These are phyloP conservation scores for Orthosia gracilis DNA, from an alignment of 2,888 invertebrate genomes.

Conservation along the genomic window DNA sequence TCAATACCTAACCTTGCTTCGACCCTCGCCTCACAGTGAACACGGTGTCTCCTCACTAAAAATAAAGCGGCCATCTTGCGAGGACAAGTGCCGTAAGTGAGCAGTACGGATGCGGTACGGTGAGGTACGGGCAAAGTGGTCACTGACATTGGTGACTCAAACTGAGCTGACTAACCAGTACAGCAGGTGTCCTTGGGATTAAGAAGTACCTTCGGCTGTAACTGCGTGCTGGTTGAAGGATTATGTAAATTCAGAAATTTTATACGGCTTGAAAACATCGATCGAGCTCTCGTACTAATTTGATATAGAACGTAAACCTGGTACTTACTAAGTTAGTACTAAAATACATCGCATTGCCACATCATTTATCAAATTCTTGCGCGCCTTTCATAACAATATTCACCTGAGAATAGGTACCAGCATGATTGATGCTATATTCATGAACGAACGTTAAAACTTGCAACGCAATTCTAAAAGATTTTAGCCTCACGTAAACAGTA, in stretches of 20 bases:
- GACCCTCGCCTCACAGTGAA: slow-evolving; percentile 17
- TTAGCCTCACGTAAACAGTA: slow-evolving; percentile 52
- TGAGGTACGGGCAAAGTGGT: slow-evolving; percentile 14
- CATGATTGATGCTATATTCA: slow-evolving; percentile 42
- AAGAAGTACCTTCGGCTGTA: slow-evolving; percentile 1
- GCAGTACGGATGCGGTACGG: slow-evolving; percentile 14
- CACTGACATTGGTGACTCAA: slow-evolving; percentile 26
- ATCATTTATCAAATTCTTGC: slow-evolving; percentile 30
- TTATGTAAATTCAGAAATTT: slow-evolving; percentile 39
- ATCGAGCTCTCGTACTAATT: not conserved
- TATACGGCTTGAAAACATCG: slow-evolving; percentile 32
- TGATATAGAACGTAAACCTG: not conserved
- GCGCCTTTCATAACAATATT: slow-evolving; percentile 38
- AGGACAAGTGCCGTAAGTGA: slow-evolving; percentile 21
- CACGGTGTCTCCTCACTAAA: slow-evolving; percentile 30
- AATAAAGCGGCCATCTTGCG: slow-evolving; percentile 45
- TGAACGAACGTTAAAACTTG: slow-evolving; percentile 28
- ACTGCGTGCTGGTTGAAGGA: slow-evolving; percentile 16
- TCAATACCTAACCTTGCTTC: slow-evolving; percentile 36
- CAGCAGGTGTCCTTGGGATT: slow-evolving; percentile 18
- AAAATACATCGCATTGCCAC: slow-evolving; percentile 9
- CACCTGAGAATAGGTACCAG: slow-evolving; percentile 34
- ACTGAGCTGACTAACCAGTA: slow-evolving; percentile 2
- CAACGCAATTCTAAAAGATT: slow-evolving; percentile 41
- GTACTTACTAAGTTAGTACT: not conserved